phyloP scores from a whole-genome alignment of 2,797 vertebrate species.

The Rhynchotus rufescens region DNA sequence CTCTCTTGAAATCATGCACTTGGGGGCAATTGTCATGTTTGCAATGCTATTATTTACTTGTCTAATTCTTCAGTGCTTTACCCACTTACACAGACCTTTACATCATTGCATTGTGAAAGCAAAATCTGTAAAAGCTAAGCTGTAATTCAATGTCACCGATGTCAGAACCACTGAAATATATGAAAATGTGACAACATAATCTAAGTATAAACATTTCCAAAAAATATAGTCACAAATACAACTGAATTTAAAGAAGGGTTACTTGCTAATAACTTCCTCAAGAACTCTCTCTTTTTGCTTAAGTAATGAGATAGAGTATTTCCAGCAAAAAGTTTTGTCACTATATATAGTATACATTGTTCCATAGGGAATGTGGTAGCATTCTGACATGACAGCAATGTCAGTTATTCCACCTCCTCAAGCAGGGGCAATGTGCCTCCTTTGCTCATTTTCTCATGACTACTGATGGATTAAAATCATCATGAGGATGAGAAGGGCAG shows the following conservation, averaged over 20 bases:
- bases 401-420: neutral
- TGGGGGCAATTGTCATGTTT: slow-evolving; percentile 29
- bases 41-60: neutral
- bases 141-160: neutral
- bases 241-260: neutral
- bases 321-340: neutral
- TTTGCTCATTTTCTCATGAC: neutral
- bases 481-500: neutral
- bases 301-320: neutral
- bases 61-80: neutral
- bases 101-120: neutral
- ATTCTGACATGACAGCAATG: neutral
- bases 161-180: neutral
- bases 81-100: neutral
- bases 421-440: neutral
- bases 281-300: neutral
- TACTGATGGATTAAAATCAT: neutral
- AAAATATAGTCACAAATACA: neutral
- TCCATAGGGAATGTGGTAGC: neutral
- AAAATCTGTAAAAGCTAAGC: neutral
- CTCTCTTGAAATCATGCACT: slow-evolving; percentile 33
- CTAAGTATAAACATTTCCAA: neutral
- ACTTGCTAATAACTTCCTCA: neutral
- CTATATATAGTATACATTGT: neutral
- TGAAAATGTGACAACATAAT: neutral